Base-by-base conservation (phyloP, 23 tunicate genomes). In the Trididemnum nubilum region DNA sequence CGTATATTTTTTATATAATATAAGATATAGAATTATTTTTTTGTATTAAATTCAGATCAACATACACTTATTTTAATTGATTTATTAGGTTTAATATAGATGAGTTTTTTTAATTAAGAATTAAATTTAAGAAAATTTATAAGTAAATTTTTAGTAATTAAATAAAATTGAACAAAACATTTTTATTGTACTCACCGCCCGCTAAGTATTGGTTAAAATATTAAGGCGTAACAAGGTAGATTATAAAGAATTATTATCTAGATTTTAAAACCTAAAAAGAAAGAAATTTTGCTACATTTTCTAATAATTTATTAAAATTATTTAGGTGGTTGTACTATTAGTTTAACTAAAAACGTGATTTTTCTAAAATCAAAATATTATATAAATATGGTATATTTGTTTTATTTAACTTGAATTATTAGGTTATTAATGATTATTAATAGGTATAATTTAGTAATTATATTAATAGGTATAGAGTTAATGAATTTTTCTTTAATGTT, bases 121-220 rank as follows among this genome's bases (percentile, higher is more conserved):
- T 9, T 9, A 49, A 49, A 49, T 9, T 9, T 9, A 49, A 49
- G 57, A 49, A 18, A 49, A 49, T 18, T 49, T 49, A 49, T 49
- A 49, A 49, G 57, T 49, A 49, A 49, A 9, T 9, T 9, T 9
- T 9, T 9, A 49, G 18, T 9, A 49, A 49, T 49, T 49, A 9
- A 9, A 49, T 49, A 18, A 49, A 49, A 49, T 49, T 9, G 18
- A 49, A 49, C 12, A 49, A 18, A 49, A n/a, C n/a, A n/a, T n/a
- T n/a, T n/a, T n/a, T n/a, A n/a, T n/a, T n/a, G 57, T 49, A 49
- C 57, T 49, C 57, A 49, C 57, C 57, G 57, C 57, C 57, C 57
- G 57, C 57, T 18, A 49, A 49, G 18, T 49, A 49, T 49, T 49
- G 18, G 12, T 49, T 9, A 49, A 9, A 49, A 9, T 49, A 49